Evolutionary conservation across 2,113 vertebrate species (phyloP), one percentile per base, ranked within the genome.

Genomic region (Petaurus breviceps): DNA sequence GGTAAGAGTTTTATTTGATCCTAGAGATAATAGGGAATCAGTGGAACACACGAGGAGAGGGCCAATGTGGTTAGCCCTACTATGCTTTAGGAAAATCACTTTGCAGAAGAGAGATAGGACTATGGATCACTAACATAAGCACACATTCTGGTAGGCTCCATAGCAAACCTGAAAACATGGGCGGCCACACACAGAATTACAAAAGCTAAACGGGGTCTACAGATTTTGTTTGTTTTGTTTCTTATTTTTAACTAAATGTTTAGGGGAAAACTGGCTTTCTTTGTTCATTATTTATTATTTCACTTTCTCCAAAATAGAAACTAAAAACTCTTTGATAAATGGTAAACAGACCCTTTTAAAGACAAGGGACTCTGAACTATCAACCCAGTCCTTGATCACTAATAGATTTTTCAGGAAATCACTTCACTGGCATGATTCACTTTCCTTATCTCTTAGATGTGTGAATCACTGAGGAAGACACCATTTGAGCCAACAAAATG

Each of bases 241-340:
- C 96, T 95, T 84, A 91, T 96, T 97, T 97, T 97, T 93, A 96
- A 95, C 61, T 50, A 96, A 92, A 98, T 68, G 96, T 90, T 95
- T 61, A 54, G 46, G 43, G 52, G 46, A 91, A 43, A 96, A 95
- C 93, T 90, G 92, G 93, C 53, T 98, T 96, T 96, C 93, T 97
- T 96, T 97, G 96, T 96, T 96, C 91, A 91, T 93, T 92, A 90
- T 97, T 96, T 92, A 90, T 97, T 96, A 97, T 97, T 97, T 95
- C 84, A 96, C 93, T 93, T 96, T 96, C 97, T 94, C 94, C 96
- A 96, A 90, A 92, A 89, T 90, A 96, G 92, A 97, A 97, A 97
- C 26, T 94, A 19, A 92, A 97, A 97, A 94, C 14, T 93, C 91
- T 96, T 94, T 50, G 93, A 96, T 53, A 92, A 94, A 68, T 92